Base-by-base conservation (phyloP, 2,797 vertebrate genomes). In the Molossus molossus region DNA sequence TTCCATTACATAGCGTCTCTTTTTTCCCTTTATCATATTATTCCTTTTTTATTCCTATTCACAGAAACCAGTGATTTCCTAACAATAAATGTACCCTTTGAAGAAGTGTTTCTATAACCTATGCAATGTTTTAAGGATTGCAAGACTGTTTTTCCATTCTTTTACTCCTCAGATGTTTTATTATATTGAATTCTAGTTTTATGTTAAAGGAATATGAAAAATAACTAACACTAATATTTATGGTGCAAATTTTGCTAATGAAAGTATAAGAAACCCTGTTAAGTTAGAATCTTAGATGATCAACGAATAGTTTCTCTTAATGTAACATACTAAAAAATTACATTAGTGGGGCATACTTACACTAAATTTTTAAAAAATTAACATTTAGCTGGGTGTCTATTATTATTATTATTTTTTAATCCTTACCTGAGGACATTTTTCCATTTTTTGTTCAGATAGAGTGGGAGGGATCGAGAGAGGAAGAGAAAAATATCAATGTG, bases 391-490 rank as follows among this genome's bases (percentile, higher is more conserved):
- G 57, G 3, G 4, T 15, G 33, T 89, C 5, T 13, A 18, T 94
- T 4, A 82, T 92, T 87, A 18, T 94, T 4, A 82, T 92, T 87
- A 18, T 94, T 4, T 79, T 92, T 87, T 96, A 89, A 45, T 85
- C 65, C 33, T 33, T 33, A 33, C 33, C 33, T 33, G 33, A 33
- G 33, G 33, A 33, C 33, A 33, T 33, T 33, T 33, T 33, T 33
- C 33, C 33, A 33, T 33, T 33, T 33, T 33, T 33, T 33, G 33
- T 33, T 33, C 33, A 33, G 33, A 33, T 33, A 33, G 33, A 33
- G 33, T 33, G 33, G 33, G 33, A 33, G 33, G 33, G 33, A 33
- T 33, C 3, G 33, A 33, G 33, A 33, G 33, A 33, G 33, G 33
- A 33, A 33, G 33, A 33, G 33, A 33, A 33, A 33, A 33, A 33